phyloP scores from a whole-genome alignment of 2,113 vertebrate species.

The Calyptomena viridis region DNA sequence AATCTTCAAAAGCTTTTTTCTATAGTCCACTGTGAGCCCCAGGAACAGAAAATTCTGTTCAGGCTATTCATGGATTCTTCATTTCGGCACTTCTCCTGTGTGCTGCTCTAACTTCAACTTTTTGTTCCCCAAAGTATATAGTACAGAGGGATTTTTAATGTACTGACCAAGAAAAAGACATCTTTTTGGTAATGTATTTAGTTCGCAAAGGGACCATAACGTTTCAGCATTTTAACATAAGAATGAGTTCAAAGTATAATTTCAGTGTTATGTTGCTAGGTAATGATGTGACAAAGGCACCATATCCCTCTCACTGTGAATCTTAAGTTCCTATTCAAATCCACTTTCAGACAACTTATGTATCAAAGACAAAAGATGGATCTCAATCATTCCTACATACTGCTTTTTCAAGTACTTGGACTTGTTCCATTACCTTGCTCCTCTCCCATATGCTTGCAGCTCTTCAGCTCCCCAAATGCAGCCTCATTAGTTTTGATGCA shows the following conservation, averaged over 20 bases:
- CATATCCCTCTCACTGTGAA: background rate
- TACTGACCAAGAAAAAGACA: background rate
- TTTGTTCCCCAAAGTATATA: accelerated
- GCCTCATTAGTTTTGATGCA: background rate
- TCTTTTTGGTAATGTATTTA: background rate
- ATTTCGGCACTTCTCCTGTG: background rate
- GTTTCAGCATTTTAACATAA: background rate
- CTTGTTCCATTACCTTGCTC: background rate
- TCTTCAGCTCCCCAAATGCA: background rate
- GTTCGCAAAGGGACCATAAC: background rate
- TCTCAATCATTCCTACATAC: background rate
- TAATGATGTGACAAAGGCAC: background rate
- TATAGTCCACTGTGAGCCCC: background rate
- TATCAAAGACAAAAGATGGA: background rate
- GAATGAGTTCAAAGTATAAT: background rate
- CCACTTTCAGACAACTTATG: background rate
- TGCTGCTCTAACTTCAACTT: background rate
- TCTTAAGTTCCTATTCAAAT: conserved; percentile 10
- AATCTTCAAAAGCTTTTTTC: background rate
- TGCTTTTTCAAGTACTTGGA: background rate
- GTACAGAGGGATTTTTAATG: background rate
- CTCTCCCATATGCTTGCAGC: background rate
- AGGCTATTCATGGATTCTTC: background rate
- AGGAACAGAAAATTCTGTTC: background rate
- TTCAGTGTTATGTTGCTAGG: background rate